Percentiles rank a stretch among this genome's conserved stretches.
phyloP scores from a whole-genome alignment of 1,140 invertebrate species.

The Liolophura sinensis region DNA sequence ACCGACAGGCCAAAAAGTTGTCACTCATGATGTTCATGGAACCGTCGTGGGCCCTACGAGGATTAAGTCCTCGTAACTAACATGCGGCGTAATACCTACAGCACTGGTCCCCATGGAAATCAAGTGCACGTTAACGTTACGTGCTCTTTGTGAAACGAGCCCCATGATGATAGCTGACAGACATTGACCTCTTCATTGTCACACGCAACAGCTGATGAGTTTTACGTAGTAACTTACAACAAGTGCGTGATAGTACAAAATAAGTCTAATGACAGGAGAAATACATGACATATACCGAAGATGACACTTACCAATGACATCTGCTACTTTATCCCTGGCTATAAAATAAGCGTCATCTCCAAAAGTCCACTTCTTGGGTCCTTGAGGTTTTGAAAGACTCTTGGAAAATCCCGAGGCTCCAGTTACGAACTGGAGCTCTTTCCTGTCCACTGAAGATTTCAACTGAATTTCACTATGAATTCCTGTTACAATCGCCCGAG shows the following conservation, averaged over 20 bases:
- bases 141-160: no score
- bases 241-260: background rate
- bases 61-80: no score
- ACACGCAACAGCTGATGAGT: background rate
- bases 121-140: no score
- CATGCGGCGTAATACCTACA: no score
- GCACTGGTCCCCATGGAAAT: no score
- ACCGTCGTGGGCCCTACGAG: no score
- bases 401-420: slow-evolving; percentile 54
- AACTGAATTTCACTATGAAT: slow-evolving; percentile 50
- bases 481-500: slow-evolving; percentile 46
- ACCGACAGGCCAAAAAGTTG: no score
- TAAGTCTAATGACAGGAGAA: background rate
- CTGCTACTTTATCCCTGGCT: slow-evolving; percentile 79
- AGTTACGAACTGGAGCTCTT: slow-evolving; percentile 47
- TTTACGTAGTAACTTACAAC: background rate
- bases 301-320: slow-evolving; percentile 82
- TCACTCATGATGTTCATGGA: no score
- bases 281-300: background rate
- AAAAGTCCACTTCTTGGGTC: slow-evolving; percentile 81
- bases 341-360: slow-evolving; percentile 97
- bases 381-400: slow-evolving; percentile 61
- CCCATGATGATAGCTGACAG: background rate
- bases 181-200: background rate
- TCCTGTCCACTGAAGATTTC: slow-evolving; percentile 20